Base-by-base conservation (phyloP, 2,888 invertebrate genomes). In the Philereme vetulata region DNA sequence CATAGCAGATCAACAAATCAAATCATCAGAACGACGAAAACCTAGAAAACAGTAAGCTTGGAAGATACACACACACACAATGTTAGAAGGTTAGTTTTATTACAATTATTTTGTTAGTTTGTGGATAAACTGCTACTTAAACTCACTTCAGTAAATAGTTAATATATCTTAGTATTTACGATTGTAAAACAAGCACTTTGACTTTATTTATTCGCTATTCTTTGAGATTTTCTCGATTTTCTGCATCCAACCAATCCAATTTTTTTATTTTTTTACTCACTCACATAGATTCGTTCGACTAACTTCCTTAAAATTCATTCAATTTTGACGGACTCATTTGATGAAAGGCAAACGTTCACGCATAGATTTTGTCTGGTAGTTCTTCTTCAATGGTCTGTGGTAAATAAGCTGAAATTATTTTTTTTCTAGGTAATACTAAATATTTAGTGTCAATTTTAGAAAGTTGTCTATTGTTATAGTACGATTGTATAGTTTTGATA, bases 401-500 rank as follows among this genome's bases (percentile, higher is more conserved):
- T 32, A 9, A 40, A 4, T 10, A 0, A 4, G 9, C 42, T 9
- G 7, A 47, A 47, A 8, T 11, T 21, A 9, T 56, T 56, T 63
- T 62, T 44, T 51, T 21, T 54, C 42, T 47, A 60, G 78, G 84
- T 74, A 84, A 78, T 77, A 72, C 71, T 72, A 52, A 56, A 48
- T 45, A 67, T 38, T 8, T 8, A 74, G 77, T 78, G 87, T 85
- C 90, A 87, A 74, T 72, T 86, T 86, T 88, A 86, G 87, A 89
- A 90, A 88, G 88, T 89, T 85, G 86, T 85, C 85, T 85, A 84
- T 79, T 77, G 70, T 35, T 81, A 75, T 79, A 88, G 76, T 52
- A 67, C 72, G 78, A 74, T 64, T 57, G 71, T 61, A 7, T 66
- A 49, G 58, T 69, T 70, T 88, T 89, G 85, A 86, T 86, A 84